Evolutionary conservation across 2,113 vertebrate genomes (phyloP).

Genomic region (Oreochromis tanganicae): DNA sequence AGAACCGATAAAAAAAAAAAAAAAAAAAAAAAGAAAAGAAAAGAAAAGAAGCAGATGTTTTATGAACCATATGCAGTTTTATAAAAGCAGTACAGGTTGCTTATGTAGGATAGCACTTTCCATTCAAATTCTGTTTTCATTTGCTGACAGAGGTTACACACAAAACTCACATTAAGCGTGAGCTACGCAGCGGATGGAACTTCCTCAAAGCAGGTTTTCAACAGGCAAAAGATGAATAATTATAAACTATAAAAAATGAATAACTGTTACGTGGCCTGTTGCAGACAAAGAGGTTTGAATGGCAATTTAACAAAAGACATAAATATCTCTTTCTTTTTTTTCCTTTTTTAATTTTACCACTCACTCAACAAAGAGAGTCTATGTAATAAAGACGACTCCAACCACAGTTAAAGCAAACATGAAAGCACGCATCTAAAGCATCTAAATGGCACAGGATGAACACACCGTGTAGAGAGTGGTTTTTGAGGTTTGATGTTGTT

Average conservation of each 20-base stretch:
- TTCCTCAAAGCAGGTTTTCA: not conserved
- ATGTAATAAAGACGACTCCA: not conserved
- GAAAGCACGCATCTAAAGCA: not conserved
- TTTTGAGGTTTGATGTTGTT: not conserved
- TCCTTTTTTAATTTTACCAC: not conserved
- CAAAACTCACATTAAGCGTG: slow-evolving; percentile 32
- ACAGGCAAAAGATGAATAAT: not conserved
- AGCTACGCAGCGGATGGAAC: not conserved
- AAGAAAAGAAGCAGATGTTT: not conserved
- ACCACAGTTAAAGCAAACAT: not conserved
- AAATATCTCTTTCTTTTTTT: not conserved
- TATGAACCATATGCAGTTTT: not conserved
- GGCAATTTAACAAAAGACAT: not conserved
- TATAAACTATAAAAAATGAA: not conserved
- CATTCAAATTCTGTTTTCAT: not conserved
- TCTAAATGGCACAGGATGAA: not conserved
- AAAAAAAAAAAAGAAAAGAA: not conserved
- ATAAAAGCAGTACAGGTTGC: not conserved
- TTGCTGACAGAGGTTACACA: not conserved
- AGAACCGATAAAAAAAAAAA: not conserved
- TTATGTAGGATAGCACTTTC: not conserved
- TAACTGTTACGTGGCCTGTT: not conserved
- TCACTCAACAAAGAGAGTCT: not conserved
- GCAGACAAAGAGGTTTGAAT: not conserved
- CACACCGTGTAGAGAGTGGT: not conserved